Conservation (phyloP, 2,113 vertebrate species). For the Thymallus thymallus region DNA sequence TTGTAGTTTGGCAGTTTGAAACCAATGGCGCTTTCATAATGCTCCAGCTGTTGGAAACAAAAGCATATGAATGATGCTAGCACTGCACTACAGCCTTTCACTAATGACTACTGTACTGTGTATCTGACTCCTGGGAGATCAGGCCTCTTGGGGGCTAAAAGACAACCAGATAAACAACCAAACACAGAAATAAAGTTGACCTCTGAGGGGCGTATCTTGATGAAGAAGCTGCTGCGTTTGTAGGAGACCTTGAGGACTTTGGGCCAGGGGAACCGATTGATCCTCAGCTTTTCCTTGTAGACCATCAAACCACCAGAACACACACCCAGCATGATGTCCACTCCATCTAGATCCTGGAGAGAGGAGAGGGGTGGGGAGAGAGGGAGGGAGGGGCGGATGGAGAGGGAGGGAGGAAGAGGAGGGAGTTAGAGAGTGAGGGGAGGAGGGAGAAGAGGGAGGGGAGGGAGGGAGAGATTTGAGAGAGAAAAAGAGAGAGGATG, state of each 20-base stretch:
- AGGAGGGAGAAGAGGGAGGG: not conserved
- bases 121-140: too few species aligned
- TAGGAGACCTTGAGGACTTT: constrained; percentile 16
- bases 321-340: constrained; percentile 9
- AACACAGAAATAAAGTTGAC: not conserved
- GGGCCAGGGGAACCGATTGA: constrained; percentile 13
- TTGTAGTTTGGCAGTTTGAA: constrained; percentile 98
- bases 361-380: not conserved
- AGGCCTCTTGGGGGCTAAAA: too few species aligned
- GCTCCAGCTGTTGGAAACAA: constrained; percentile 80
- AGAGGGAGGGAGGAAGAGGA: not conserved
- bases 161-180: constrained; percentile 49
- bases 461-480: not conserved
- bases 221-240: constrained; percentile 16
- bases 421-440: not conserved
- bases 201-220: constrained; percentile 13
- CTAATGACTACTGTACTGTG: too few species aligned
- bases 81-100: not conserved
- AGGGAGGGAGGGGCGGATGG: not conserved
- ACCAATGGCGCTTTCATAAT: constrained; percentile 95
- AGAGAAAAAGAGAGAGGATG: not conserved
- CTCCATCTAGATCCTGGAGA: constrained; percentile 5
- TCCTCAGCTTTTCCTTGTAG: constrained; percentile 12
- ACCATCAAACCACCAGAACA: constrained; percentile 11
- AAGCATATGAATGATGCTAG: not conserved